Evolutionary conservation across 2,888 invertebrate genomes (phyloP).

Genomic region (Melanostoma mellinum): DNA sequence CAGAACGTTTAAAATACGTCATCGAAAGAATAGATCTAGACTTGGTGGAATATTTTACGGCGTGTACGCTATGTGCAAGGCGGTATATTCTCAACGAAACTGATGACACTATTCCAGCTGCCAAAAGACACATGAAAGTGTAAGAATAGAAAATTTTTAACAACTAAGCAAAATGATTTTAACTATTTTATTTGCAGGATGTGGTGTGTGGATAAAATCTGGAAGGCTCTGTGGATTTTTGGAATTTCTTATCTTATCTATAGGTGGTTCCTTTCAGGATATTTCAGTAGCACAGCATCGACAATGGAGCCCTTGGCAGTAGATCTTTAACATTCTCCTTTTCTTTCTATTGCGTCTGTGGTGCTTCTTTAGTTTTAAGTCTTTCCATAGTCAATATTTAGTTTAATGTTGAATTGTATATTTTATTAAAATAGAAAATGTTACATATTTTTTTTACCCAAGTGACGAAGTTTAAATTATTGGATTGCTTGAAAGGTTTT

Average conservation of each 20-base stretch:
- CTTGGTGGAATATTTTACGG: constrained; percentile 90
- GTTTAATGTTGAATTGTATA: constrained; percentile 44
- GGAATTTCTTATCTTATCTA: constrained; percentile 84
- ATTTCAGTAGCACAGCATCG: constrained; percentile 43
- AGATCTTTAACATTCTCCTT: constrained; percentile 1
- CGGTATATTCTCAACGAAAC: constrained; percentile 91
- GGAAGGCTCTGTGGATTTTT: constrained; percentile 86
- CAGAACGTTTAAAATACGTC: constrained; percentile 86
- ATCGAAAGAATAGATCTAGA: constrained; percentile 87
- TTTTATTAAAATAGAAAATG: constrained; percentile 28
- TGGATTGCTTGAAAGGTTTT: too few species aligned
- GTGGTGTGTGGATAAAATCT: constrained; percentile 91
- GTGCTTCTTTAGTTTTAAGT: constrained; percentile 61
- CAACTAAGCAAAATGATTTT: neutral
- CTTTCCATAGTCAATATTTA: constrained; percentile 47
- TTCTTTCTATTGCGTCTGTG: constrained; percentile 32
- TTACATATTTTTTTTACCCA: neutral
- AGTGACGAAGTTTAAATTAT: too few species aligned
- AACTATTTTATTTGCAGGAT: constrained; percentile 86
- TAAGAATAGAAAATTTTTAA: constrained; percentile 82
- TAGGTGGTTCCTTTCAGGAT: constrained; percentile 76
- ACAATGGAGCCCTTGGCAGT: constrained; percentile 11
- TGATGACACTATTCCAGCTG: constrained; percentile 91
- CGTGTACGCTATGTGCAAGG: constrained; percentile 91
- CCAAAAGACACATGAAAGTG: constrained; percentile 90